Percentiles rank a stretch among this genome's conserved stretches.
Evolutionary conservation across 2,797 vertebrate genomes (phyloP).

Genomic region (Arctocebus calabarensis): DNA sequence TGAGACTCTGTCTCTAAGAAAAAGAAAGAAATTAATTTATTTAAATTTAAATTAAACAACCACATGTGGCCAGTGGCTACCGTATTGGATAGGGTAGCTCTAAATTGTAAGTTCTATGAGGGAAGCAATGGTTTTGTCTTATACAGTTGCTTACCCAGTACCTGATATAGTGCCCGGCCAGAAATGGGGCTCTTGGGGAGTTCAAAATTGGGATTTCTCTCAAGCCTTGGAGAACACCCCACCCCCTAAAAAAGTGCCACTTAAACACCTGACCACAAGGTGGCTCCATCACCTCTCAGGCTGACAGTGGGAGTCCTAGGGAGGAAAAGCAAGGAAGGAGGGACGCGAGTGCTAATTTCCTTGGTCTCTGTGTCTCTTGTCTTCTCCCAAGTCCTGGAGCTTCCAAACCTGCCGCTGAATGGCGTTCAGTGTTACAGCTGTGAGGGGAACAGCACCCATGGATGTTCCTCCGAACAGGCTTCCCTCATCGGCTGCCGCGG

Average conservation of each 20-base stretch:
- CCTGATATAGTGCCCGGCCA: not conserved
- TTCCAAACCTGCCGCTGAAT: constrained; percentile 64
- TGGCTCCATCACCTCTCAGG: not conserved
- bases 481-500: constrained; percentile 68
- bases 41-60: not conserved
- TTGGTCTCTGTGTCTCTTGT: not conserved
- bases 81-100: not conserved
- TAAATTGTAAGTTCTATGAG: not conserved
- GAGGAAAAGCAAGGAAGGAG: fast-evolving
- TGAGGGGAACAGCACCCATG: constrained; percentile 64
- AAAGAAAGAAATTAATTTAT: not conserved
- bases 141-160: not conserved
- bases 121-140: not conserved
- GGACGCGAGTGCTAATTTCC: not conserved
- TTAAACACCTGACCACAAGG: constrained; percentile 6
- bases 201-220: not conserved
- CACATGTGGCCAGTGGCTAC: not conserved
- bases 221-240: not conserved
- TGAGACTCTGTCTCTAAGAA: too few species aligned
- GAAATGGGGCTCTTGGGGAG: not conserved
- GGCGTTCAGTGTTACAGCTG: constrained; percentile 76
- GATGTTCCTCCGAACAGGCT: constrained; percentile 35
- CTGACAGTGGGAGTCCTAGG: not conserved
- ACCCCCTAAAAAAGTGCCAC: not conserved
- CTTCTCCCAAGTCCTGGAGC: constrained; percentile 59